Evolutionary conservation across 2,888 invertebrate species (phyloP).

Genomic region (Caenorhabditis panamensis): DNA sequence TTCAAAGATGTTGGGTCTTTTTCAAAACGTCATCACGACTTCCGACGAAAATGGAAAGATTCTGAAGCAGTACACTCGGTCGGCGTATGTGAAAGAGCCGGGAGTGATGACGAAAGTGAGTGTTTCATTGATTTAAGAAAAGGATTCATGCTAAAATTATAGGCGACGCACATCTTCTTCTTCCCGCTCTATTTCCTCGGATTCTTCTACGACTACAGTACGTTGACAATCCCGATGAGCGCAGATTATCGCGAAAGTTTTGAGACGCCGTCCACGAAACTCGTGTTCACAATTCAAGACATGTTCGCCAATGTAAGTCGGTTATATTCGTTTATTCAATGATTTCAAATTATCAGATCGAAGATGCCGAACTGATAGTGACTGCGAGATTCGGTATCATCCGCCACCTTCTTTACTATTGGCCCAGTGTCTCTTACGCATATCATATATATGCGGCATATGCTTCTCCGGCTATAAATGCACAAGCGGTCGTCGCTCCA

Average conservation of each 20-base stretch:
- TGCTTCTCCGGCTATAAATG: too few species aligned
- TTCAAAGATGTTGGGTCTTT: constrained; percentile 63
- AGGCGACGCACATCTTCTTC: constrained; percentile 60
- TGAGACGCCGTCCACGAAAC: constrained; percentile 52
- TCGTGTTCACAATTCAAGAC: constrained; percentile 76
- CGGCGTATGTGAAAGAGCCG: constrained; percentile 65
- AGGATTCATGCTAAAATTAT: constrained; percentile 12
- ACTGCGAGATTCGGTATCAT: constrained; percentile 75
- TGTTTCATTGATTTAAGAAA: too few species aligned
- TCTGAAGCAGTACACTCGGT: constrained; percentile 60
- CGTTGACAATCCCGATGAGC: constrained; percentile 56
- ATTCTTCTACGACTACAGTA: constrained; percentile 68
- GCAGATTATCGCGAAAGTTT: constrained; percentile 61
- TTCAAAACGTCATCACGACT: constrained; percentile 66
- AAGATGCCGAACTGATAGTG: constrained; percentile 67
- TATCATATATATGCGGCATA: constrained; percentile 28
- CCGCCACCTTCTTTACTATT: constrained; percentile 73
- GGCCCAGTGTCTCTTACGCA: constrained; percentile 69
- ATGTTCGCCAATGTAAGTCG: constrained; percentile 74
- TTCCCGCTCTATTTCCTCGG: constrained; percentile 77
- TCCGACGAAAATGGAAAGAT: constrained; percentile 54
- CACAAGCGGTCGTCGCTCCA: too few species aligned
- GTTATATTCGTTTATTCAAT: constrained; percentile 9
- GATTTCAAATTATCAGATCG: constrained; percentile 60
- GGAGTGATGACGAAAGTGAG: constrained; percentile 54